Base-by-base conservation (phyloP, 2,113 vertebrate species). In the Bubalus kerabau region DNA sequence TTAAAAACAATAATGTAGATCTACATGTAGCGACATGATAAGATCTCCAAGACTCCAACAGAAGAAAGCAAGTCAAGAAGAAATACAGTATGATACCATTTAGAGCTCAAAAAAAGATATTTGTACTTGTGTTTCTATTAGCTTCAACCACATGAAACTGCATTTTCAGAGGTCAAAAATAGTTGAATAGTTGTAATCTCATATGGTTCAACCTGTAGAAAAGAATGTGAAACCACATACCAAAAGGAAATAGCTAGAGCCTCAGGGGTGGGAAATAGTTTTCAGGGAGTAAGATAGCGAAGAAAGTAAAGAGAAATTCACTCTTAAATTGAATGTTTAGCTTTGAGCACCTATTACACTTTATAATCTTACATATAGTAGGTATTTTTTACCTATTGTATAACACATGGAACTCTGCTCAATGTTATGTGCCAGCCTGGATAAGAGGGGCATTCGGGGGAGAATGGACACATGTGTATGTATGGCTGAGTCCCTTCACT, bases 141-240 rank as follows among this genome's bases (percentile, higher is more conserved):
- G 57, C 28, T 85, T 90, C 71, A 96, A 92, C 6, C 36, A 94
- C 6, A 85, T 71, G 23, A 97, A 90, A 92, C 5, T 94, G 12
- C n/a, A 23, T 64, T 93, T 95, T 26, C 67, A 14, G 46, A 90
- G 13, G 46, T 64, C 91, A 93, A 95, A 98, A 91, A 82, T 19
- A 90, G 23, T n/a, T 85, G 50, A 84, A 90, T 87, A 90, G 24
- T 13, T 91, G 10, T 36, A 90, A 85, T 94, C 50, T 85, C 62
- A 95, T 50, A 76, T 82, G 17, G 21, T n/a, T 91, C 54, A 78
- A 85, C 26, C 50, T 67, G 40, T 4, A 80, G 54, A 30, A 62
- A 87, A 95, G 54, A 93, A 74, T 7, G 40, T 96, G 36, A 94
- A 94, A 95, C 91, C 60, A 50, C 10, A 91, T 21, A 78, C 78